Percentiles rank a stretch among this genome's conserved stretches.
Evolutionary conservation across 1,140 invertebrate genomes (phyloP).

Genomic region (Apis dorsata): DNA sequence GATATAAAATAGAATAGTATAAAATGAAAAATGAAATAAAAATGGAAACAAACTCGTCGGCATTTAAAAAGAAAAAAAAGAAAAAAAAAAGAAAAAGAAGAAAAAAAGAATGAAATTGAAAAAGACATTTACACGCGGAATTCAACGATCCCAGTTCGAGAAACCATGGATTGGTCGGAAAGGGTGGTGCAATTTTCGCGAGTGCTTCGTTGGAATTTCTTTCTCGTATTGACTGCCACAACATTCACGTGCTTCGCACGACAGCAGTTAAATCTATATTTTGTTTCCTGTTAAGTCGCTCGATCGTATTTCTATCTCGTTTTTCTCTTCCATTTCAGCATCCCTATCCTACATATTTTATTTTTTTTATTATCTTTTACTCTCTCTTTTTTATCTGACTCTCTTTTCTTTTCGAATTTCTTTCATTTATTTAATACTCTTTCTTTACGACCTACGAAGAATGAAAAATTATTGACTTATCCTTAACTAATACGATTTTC

Average conservation of each 20-base stretch:
- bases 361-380: background rate
- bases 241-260: background rate
- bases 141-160: background rate
- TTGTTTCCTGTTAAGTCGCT: background rate
- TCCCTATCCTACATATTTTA: background rate
- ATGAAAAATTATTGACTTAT: no score
- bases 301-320: background rate
- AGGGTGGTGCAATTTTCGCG: background rate
- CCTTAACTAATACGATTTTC: no score
- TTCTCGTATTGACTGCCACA: background rate
- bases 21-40: background rate
- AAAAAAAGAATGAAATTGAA: background rate
- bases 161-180: background rate
- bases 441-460: no score
- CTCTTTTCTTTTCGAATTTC: background rate
- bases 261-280: constrained; percentile 5
- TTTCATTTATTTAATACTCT: background rate
- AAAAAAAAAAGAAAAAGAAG: background rate
- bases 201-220: constrained; percentile 5
- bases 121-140: background rate
- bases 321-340: background rate
- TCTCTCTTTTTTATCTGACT: no score
- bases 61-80: background rate
- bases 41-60: background rate
- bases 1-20: background rate